phyloP scores from a whole-genome alignment of 2,797 vertebrate genomes.

The Rhinoraja longicauda region DNA sequence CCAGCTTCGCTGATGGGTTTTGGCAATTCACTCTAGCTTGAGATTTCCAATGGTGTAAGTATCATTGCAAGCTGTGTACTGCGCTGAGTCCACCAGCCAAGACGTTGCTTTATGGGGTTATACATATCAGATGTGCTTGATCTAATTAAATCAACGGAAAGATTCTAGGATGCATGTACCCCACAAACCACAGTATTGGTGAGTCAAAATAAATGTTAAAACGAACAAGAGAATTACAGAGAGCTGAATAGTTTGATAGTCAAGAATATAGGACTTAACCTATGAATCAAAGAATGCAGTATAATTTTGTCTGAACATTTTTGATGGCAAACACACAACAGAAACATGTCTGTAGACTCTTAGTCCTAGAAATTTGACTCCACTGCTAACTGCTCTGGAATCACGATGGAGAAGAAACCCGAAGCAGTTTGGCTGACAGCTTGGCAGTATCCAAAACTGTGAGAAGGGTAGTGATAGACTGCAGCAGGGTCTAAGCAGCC shows the following conservation, averaged over 20 bases:
- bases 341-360: not conserved
- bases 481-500: too few species aligned
- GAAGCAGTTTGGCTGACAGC: too few species aligned
- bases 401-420: too few species aligned
- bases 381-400: too few species aligned
- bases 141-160: not conserved
- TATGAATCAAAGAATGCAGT: not conserved
- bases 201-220: not conserved
- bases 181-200: not conserved
- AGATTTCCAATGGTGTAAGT: not conserved
- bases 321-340: not conserved
- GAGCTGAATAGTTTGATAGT: not conserved
- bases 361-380: not conserved
- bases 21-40: not conserved
- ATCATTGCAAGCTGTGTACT: not conserved
- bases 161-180: not conserved
- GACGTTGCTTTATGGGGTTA: not conserved
- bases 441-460: too few species aligned
- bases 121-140: not conserved
- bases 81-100: not conserved
- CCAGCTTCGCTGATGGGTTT: not conserved
- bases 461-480: too few species aligned
- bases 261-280: not conserved
- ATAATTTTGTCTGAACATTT: not conserved
- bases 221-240: not conserved